Evolutionary conservation across 2,888 invertebrate species (phyloP).

Genomic region (Antheraea assamensis): DNA sequence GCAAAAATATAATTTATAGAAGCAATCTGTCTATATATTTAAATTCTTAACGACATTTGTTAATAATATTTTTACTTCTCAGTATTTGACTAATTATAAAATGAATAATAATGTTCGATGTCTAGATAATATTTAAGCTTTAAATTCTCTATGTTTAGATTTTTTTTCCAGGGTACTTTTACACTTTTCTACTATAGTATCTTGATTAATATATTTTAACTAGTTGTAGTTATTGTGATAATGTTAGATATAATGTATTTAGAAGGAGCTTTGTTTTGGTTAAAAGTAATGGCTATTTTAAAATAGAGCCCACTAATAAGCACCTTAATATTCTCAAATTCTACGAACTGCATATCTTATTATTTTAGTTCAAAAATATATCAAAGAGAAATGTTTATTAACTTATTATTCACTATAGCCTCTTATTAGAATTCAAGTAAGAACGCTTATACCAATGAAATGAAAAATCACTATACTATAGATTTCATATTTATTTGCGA

Average conservation of each 20-base stretch:
- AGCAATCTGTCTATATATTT: background rate
- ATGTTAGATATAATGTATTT: background rate
- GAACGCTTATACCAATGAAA: too few species aligned
- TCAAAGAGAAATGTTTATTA: too few species aligned
- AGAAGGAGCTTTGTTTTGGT: background rate
- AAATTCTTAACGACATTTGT: background rate
- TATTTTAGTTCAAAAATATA: too few species aligned
- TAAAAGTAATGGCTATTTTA: background rate
- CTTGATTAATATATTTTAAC: constrained; percentile 1
- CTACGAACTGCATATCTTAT: too few species aligned
- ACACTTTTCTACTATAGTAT: constrained; percentile 59
- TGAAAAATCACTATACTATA: too few species aligned
- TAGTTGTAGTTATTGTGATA: background rate
- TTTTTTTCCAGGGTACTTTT: constrained; percentile 68
- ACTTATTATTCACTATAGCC: too few species aligned
- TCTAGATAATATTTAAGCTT: constrained; percentile 2
- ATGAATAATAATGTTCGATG: background rate
- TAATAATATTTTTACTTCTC: background rate
- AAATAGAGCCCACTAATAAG: background rate
- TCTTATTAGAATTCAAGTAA: too few species aligned
- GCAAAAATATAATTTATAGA: background rate
- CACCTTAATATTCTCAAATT: too few species aligned
- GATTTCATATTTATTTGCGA: too few species aligned
- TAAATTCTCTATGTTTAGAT: constrained; percentile 7
- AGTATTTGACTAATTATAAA: background rate